A percentile compares a stretch with the other conserved stretches of the same genome.
phyloP scores from a whole-genome alignment of 2,888 invertebrate genomes.

The Thecophora atra region DNA sequence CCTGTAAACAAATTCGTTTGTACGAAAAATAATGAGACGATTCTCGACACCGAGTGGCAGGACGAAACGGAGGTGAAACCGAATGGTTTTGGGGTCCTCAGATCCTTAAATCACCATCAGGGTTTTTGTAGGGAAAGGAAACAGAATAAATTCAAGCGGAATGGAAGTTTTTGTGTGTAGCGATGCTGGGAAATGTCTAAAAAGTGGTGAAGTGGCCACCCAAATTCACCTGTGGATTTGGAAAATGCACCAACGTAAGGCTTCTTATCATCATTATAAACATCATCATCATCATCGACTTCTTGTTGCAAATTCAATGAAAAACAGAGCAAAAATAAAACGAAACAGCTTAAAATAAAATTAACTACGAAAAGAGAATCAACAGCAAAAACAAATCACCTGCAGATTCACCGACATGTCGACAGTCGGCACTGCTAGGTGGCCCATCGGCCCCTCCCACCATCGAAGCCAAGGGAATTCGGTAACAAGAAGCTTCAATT shows the following conservation, averaged over 20 bases:
- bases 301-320: conserved; percentile 20
- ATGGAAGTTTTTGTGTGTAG: neutral
- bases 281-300: neutral
- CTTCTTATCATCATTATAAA: conserved; percentile 12
- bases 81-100: conserved; percentile 15
- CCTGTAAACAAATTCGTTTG: neutral
- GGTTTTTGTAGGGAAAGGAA: neutral
- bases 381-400: conserved; percentile 1
- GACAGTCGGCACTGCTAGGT: neutral
- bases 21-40: neutral
- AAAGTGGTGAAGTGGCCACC: neutral
- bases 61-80: neutral
- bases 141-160: neutral
- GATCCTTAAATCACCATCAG: conserved; percentile 17
- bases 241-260: conserved; percentile 11
- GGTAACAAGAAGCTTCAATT: conserved; percentile 25
- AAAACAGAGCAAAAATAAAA: conserved; percentile 2
- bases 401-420: neutral
- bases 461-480: neutral
- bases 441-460: neutral
- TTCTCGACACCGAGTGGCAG: neutral
- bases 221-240: conserved; percentile 21
- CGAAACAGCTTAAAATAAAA: neutral
- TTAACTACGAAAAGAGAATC: neutral
- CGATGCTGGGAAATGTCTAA: neutral